These are phyloP conservation scores for Epiblema foenella DNA, from an alignment of 2,888 invertebrate species.

Conservation along the genomic window DNA sequence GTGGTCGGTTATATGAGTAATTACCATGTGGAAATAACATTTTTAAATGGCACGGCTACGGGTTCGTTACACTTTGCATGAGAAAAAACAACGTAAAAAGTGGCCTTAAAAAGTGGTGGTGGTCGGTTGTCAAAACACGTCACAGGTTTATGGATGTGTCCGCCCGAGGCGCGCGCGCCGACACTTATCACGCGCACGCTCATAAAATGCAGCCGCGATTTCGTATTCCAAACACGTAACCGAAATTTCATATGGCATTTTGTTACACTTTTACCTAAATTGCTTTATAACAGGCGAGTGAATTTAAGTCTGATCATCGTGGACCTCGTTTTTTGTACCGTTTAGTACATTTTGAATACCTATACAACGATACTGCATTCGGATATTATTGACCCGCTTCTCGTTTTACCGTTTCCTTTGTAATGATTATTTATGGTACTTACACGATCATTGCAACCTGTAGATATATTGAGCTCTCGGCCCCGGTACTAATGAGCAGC, in stretches of 20 bases:
- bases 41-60: constrained; percentile 62
- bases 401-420: constrained; percentile 28
- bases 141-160: constrained; percentile 80
- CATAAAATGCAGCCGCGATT: constrained; percentile 26
- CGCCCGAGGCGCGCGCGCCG: constrained; percentile 64
- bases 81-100: constrained; percentile 64
- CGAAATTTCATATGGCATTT: constrained; percentile 30
- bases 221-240: constrained; percentile 30
- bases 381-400: constrained; percentile 22
- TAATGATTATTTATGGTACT: constrained; percentile 29
- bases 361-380: constrained; percentile 10
- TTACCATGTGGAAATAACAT: constrained; percentile 76
- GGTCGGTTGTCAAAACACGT: constrained; percentile 78
- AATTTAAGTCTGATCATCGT: constrained; percentile 19
- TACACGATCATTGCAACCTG: constrained; percentile 17
- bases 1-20: constrained; percentile 74
- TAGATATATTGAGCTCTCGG: too few relatives aligned
- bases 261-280: constrained; percentile 24
- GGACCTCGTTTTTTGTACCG: constrained; percentile 17
- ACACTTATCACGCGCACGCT: constrained; percentile 40
- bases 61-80: constrained; percentile 67
- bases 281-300: constrained; percentile 34
- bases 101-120: constrained; percentile 63
- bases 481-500: constrained; percentile 27
- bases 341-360: constrained; percentile 20